Evolutionary conservation across 2,797 vertebrate species (phyloP).

Genomic region (Poecilia picta): DNA sequence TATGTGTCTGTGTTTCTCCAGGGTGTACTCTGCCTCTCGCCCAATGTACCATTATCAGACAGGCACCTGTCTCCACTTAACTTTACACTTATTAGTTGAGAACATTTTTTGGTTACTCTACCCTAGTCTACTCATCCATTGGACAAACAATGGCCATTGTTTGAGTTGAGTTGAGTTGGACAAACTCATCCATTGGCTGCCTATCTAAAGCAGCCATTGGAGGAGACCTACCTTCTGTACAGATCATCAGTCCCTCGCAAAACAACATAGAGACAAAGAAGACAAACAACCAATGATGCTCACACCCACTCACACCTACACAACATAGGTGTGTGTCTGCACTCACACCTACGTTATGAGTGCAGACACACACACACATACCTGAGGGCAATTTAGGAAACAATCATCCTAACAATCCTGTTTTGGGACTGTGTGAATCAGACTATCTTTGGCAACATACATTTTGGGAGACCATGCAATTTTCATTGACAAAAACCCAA

Average conservation of each 20-base stretch:
- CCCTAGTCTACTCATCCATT: not conserved
- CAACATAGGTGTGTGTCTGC: not conserved
- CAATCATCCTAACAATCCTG: not conserved
- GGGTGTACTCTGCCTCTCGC: too few relatives aligned
- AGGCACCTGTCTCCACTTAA: not conserved
- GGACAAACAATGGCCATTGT: too few relatives aligned
- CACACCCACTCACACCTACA: not conserved
- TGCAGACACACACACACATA: not conserved
- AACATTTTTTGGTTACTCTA: not conserved
- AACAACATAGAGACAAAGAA: not conserved
- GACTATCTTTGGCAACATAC: not conserved
- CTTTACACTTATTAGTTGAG: not conserved
- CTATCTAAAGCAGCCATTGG: not conserved
- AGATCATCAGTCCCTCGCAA: not conserved
- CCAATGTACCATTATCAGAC: not conserved
- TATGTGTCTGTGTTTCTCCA: not conserved
- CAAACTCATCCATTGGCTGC: too few relatives aligned
- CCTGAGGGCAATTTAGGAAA: not conserved
- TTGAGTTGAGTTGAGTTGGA: too few relatives aligned
- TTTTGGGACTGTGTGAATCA: not conserved
- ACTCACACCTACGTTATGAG: not conserved
- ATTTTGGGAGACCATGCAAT: not conserved
- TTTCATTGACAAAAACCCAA: not conserved
- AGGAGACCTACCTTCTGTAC: not conserved
- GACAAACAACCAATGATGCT: not conserved